Evolutionary conservation across 1,140 invertebrate species (phyloP).

Genomic region (Atopsyche davidsoni): DNA sequence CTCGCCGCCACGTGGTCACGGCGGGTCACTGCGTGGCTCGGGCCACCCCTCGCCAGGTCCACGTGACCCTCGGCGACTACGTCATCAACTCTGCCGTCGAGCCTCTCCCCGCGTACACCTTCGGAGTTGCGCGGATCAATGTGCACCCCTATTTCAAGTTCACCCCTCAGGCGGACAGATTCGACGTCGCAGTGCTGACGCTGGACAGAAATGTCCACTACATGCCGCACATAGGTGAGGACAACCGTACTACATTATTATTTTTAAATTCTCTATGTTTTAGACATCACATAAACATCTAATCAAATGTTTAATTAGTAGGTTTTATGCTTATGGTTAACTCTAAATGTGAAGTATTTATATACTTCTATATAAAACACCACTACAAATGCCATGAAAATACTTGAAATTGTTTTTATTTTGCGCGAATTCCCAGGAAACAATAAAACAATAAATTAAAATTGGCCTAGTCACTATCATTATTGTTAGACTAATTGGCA

Average conservation of each 20-base stretch:
- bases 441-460: no score
- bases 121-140: slow-evolving; percentile 79
- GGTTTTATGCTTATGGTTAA: no score
- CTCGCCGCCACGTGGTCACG: slow-evolving; percentile 87
- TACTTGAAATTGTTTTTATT: no score
- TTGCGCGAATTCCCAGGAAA: no score
- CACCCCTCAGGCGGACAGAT: slow-evolving; percentile 83
- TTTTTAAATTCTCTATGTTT: background rate
- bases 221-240: slow-evolving; percentile 77
- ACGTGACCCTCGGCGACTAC: slow-evolving; percentile 89
- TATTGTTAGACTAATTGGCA: no score
- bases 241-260: slow-evolving; percentile 1
- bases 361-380: background rate
- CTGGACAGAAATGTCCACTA: slow-evolving; percentile 82
- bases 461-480: no score
- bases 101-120: slow-evolving; percentile 82
- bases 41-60: slow-evolving; percentile 80
- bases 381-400: background rate
- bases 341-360: background rate
- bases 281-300: background rate
- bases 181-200: slow-evolving; percentile 86
- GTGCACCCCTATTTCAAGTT: slow-evolving; percentile 95
- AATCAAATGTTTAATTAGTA: background rate
- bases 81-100: slow-evolving; percentile 89
- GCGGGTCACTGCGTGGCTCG: slow-evolving; percentile 94